These are phyloP conservation scores for Caenorhabditis angaria DNA, from an alignment of 2,888 invertebrate species.

Conservation along the genomic window DNA sequence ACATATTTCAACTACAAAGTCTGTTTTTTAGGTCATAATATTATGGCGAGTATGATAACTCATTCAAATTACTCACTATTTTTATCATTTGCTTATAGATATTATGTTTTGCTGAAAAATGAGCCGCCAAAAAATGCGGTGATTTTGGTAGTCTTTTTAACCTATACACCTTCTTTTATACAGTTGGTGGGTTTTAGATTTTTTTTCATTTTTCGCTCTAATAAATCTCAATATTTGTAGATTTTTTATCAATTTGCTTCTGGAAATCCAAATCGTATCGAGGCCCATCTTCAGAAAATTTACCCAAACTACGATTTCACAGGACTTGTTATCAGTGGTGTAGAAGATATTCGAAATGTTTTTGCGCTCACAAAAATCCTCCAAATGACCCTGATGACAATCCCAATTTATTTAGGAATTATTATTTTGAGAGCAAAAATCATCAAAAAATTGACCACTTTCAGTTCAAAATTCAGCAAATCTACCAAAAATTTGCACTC, in stretches of 20 bases:
- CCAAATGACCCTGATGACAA: constrained; percentile 24
- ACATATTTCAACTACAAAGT: constrained; percentile 12
- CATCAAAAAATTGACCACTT: constrained; percentile 12
- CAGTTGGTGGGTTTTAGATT: constrained; percentile 12
- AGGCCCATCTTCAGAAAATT: constrained; percentile 8
- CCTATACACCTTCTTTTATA: constrained; percentile 15
- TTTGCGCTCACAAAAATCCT: constrained; percentile 27
- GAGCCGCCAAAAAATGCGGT: constrained; percentile 22
- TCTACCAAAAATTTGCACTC: constrained; percentile 26
- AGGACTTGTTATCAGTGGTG: constrained; percentile 20
- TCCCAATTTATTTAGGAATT: constrained; percentile 23
- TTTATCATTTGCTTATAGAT: constrained; percentile 42
- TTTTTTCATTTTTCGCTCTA: background rate
- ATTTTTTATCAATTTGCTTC: constrained; percentile 19
- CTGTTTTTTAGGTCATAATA: constrained; percentile 21
- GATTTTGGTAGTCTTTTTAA: constrained; percentile 9
- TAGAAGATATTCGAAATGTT: constrained; percentile 22
- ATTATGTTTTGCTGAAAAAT: constrained; percentile 24
- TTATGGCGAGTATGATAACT: constrained; percentile 25
- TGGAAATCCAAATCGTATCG: constrained; percentile 17
- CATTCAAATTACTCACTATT: constrained; percentile 30
- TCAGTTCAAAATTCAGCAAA: constrained; percentile 18
- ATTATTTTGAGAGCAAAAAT: constrained; percentile 19
- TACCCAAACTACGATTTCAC: constrained; percentile 24
- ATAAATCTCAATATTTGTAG: constrained; percentile 2